These are phyloP conservation scores for Druon quercuslanigerum DNA, from an alignment of 1,140 invertebrate species.

Conservation along the genomic window DNA sequence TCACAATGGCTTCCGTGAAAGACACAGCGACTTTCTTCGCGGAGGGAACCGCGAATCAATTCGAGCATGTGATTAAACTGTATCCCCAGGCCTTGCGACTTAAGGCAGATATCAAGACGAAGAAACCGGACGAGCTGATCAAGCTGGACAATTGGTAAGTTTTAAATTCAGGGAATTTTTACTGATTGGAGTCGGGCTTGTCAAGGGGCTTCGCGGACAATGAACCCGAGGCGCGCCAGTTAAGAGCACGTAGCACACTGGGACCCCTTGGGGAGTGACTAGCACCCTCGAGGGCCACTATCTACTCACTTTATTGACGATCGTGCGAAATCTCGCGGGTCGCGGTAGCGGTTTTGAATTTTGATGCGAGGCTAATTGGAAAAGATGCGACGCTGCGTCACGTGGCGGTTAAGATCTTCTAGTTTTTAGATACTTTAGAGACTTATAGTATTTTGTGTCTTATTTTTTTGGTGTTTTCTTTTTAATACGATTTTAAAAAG, in stretches of 20 bases:
- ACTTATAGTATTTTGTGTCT: neutral
- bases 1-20: conserved; percentile 89
- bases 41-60: conserved; percentile 89
- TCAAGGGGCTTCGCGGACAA: conserved; percentile 64
- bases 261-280: neutral
- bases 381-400: conserved; percentile 34
- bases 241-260: conserved; percentile 57
- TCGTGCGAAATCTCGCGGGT: conserved; percentile 29
- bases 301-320: conserved; percentile 32
- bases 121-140: conserved; percentile 94
- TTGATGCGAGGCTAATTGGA: neutral
- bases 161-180: neutral
- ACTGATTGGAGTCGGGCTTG: conserved; percentile 22
- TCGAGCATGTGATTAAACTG: conserved; percentile 90
- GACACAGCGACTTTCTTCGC: conserved; percentile 93
- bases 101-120: conserved; percentile 90
- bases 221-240: conserved; percentile 67
- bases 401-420: conserved; percentile 35
- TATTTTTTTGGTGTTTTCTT: conserved; percentile 13
- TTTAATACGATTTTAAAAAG: neutral
- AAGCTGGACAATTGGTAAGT: conserved; percentile 96
- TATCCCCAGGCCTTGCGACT: conserved; percentile 91
- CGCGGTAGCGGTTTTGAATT: conserved; percentile 8
- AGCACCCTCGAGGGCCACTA: conserved; percentile 27
- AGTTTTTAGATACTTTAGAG: neutral